Base-by-base conservation (phyloP, 1,140 invertebrate species). In the Araneus ventricosus region DNA sequence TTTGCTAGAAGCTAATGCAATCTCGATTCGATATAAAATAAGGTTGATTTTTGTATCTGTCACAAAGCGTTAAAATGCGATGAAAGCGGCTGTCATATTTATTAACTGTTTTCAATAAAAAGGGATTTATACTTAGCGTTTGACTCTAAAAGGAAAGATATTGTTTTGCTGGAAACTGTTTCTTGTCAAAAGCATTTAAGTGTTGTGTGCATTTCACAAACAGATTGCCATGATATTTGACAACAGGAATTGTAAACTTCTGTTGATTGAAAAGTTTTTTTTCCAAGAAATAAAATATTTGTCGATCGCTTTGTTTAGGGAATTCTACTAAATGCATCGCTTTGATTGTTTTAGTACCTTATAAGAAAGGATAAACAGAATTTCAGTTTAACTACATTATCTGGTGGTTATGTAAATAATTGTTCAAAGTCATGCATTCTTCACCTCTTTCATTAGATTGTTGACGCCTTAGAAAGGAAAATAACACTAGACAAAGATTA, bases 31-130 rank as follows among this genome's bases (percentile, higher is more conserved):
- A 67, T 27, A 67, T 24, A 67, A 67, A 67, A 67, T 67, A 8
- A 67, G 0, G 7, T n/a, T n/a, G 63, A 67, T n/a, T 67, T 67
- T 67, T 67, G 63, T 67, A 67, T 67, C 63, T 67, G 63, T 67
- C 63, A 67, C n/a, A 67, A 67, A 27, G 63, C 24, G 63, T 67
- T 67, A 67, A 67, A 67, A 67, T 67, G 63, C 27, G 14, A 67
- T 67, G 63, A n/a, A 67, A 67, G 7, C 1, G 63, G 27, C 63
- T 67, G 63, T 67, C 63, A 67, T 67, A 67, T 67, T 30, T 67
- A 67, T 67, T 67, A 61, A n/a, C 27, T 67, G 24, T 10, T 14
- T 67, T 67, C 63, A 67, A 67, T 67, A 67, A 67, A 27, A 67
- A 30, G 24, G 2, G 27, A 67, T 27, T n/a, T 27, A 67, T 67